A percentile compares a stretch with the other conserved stretches of the same genome.
Conservation (phyloP, 2,888 invertebrate species). For the Lordiphosa fenestrarum region DNA sequence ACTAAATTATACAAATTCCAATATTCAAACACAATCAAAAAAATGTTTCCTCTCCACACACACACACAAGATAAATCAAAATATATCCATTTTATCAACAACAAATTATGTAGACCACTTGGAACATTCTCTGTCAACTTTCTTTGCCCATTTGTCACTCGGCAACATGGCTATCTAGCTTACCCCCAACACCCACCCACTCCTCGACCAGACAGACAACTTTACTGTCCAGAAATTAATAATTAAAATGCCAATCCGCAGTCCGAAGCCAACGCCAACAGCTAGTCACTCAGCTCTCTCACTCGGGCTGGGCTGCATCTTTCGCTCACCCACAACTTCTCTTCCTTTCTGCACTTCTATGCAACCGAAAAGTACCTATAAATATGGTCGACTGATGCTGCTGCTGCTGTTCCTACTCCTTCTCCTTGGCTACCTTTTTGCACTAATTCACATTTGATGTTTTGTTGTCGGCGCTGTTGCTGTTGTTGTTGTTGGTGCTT, state of each 20-base stretch:
- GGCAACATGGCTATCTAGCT: not conserved
- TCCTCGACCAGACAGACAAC: slow-evolving; percentile 6
- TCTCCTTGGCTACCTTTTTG: slow-evolving; percentile 64
- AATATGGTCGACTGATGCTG: slow-evolving; percentile 67
- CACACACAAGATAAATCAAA: slow-evolving; percentile 5
- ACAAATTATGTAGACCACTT: slow-evolving; percentile 7
- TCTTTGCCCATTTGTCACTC: slow-evolving; percentile 8
- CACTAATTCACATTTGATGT: slow-evolving; percentile 76
- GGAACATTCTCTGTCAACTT: not conserved
- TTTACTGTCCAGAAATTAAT: slow-evolving; percentile 49
- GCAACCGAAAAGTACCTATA: slow-evolving; percentile 70
- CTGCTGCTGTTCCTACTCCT: slow-evolving; percentile 20
- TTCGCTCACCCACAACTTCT: slow-evolving; percentile 25
- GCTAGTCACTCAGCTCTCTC: slow-evolving; percentile 41
- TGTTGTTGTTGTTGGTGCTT: slow-evolving; percentile 60
- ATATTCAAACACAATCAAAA: not conserved
- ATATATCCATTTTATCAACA: not conserved
- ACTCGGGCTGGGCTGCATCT: slow-evolving; percentile 5
- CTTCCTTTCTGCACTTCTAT: slow-evolving; percentile 20
- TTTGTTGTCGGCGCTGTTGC: slow-evolving; percentile 67
- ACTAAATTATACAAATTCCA: no score
- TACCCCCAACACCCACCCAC: not conserved
- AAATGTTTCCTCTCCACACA: not conserved
- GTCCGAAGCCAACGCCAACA: slow-evolving; percentile 34
- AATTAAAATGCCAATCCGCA: slow-evolving; percentile 69